Conservation (phyloP, 2,888 invertebrate species). For the Geophilus truncorum region DNA sequence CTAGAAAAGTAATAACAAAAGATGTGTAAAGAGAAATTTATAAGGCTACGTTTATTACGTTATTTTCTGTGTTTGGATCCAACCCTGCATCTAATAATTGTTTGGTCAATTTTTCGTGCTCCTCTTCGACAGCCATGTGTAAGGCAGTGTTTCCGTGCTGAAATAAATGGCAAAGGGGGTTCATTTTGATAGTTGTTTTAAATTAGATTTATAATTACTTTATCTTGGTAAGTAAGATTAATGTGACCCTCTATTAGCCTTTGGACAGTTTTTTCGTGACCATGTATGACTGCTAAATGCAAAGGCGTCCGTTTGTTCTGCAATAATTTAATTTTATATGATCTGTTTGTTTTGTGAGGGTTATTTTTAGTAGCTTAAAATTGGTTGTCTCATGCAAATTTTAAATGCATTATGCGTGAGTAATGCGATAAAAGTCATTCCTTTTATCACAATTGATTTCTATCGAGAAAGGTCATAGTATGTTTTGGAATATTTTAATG, state of each 20-base stretch:
- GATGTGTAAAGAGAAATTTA: not conserved
- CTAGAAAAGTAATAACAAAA: not conserved
- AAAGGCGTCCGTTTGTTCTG: conserved; percentile 64
- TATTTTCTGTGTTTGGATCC: conserved; percentile 54
- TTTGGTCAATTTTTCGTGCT: conserved; percentile 43
- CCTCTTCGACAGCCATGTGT: conserved; percentile 45
- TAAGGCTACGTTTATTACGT: too few relatives aligned
- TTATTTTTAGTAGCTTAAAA: not conserved
- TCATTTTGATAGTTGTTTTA: not conserved
- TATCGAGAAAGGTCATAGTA: too few relatives aligned
- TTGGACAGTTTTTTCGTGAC: conserved; percentile 62
- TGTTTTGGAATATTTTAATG: too few relatives aligned
- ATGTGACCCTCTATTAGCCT: conserved; percentile 64
- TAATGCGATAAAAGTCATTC: too few relatives aligned
- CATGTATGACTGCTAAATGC: conserved; percentile 68
- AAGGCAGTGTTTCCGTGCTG: conserved; percentile 45
- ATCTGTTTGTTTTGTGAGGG: not conserved
- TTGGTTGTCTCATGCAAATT: not conserved
- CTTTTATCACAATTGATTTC: too few relatives aligned
- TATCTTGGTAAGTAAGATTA: conserved; percentile 62
- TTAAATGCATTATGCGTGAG: too few relatives aligned
- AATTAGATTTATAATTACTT: conserved; percentile 54
- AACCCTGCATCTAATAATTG: conserved; percentile 41
- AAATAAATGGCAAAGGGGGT: not conserved
- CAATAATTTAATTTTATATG: not conserved